Conservation (phyloP, 2,113 vertebrate species). For the Prietella phreatophila region DNA sequence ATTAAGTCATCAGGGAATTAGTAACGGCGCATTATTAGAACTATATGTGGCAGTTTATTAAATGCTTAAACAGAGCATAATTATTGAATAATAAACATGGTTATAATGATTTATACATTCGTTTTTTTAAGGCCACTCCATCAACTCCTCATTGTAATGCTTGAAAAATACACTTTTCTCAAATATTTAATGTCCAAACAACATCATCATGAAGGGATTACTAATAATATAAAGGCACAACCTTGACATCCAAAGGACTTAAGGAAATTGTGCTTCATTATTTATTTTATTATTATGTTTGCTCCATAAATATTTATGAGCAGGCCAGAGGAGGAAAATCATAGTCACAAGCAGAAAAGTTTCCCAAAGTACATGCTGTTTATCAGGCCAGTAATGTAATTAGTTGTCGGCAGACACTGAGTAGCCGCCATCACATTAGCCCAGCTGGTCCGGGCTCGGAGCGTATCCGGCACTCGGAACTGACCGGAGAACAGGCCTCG, state of each 20-base stretch:
- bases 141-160: background rate
- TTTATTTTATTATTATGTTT: constrained; percentile 7
- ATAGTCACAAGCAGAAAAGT: constrained; percentile 54
- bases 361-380: constrained; percentile 50
- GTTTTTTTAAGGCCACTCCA: background rate
- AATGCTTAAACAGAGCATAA: background rate
- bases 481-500: constrained; percentile 5
- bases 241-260: constrained; percentile 54
- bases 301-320: constrained; percentile 58
- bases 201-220: constrained; percentile 42
- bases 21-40: background rate
- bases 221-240: constrained; percentile 49
- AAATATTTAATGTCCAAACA: constrained; percentile 25
- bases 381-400: constrained; percentile 54
- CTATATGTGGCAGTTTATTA: background rate
- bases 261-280: constrained; percentile 20
- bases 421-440: constrained; percentile 37
- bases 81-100: background rate
- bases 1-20: background rate
- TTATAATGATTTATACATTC: background rate
- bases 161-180: background rate
- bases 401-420: constrained; percentile 39
- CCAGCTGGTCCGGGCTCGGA: constrained; percentile 23
- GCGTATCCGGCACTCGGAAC: background rate
- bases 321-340: constrained; percentile 37